These are phyloP conservation scores for Holacanthus passer DNA, from an alignment of 2,113 vertebrate species.

Conservation along the genomic window DNA sequence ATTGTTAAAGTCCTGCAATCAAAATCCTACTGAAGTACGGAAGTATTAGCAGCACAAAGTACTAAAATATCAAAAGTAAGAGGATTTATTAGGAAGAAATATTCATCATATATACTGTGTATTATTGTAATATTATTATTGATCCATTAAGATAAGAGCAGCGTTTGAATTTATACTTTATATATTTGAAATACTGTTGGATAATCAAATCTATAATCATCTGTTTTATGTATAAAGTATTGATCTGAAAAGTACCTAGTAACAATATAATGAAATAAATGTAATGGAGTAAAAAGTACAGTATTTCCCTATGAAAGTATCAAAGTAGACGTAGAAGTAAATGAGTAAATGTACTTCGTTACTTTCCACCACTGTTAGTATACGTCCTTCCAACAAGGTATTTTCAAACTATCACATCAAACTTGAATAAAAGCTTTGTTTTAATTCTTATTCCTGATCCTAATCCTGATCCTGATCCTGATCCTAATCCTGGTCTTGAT, in stretches of 20 bases:
- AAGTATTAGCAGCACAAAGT: too few relatives aligned
- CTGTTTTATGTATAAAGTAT: too few relatives aligned
- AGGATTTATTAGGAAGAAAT: too few relatives aligned
- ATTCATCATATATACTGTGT: not conserved
- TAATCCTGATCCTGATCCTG: not conserved
- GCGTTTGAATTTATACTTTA: not conserved
- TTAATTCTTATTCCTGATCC: not conserved
- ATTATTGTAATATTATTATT: not conserved
- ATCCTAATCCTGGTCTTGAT: not conserved
- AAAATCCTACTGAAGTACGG: too few relatives aligned
- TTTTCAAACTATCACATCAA: not conserved
- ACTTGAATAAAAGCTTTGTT: not conserved
- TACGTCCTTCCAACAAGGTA: not conserved
- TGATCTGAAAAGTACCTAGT: too few relatives aligned
- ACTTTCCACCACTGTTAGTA: too few relatives aligned
- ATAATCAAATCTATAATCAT: not conserved
- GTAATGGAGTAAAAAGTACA: not conserved
- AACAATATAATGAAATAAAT: too few relatives aligned
- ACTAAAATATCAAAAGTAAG: too few relatives aligned
- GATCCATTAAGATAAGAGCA: not conserved
- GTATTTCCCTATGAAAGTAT: not conserved
- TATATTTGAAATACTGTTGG: not conserved
- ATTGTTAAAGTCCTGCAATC: too few relatives aligned
- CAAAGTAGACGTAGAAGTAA: too few relatives aligned
- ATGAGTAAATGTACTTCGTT: too few relatives aligned